Percentiles rank a stretch among this genome's conserved stretches.
These are phyloP conservation scores for Silvanus unidentatus DNA, from an alignment of 2,888 invertebrate genomes.

Conservation along the genomic window DNA sequence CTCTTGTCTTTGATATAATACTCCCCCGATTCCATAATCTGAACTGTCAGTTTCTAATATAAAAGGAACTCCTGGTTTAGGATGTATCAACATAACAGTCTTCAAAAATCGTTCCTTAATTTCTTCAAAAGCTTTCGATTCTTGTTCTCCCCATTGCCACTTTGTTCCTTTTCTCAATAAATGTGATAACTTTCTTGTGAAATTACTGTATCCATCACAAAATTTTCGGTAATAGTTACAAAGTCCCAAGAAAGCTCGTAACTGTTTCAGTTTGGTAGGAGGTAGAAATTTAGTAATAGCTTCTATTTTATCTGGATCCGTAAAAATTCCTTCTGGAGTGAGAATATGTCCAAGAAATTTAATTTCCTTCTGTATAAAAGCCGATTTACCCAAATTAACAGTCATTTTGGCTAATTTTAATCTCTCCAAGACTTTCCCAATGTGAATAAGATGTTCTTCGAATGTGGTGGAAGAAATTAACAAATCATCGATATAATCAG, in stretches of 20 bases:
- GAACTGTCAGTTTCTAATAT: slow-evolving; percentile 10
- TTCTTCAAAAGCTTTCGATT: slow-evolving; percentile 7
- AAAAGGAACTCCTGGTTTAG: slow-evolving; percentile 1
- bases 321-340: slow-evolving; percentile 5
- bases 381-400: slow-evolving; percentile 1
- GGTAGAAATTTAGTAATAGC: slow-evolving; percentile 6
- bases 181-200: slow-evolving; percentile 7
- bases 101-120: slow-evolving; percentile 8
- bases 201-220: slow-evolving; percentile 9
- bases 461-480: neutral
- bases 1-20: slow-evolving; percentile 5
- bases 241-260: slow-evolving; percentile 8
- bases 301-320: slow-evolving; percentile 1
- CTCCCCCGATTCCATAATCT: slow-evolving; percentile 1
- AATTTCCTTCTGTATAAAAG: neutral
- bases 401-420: neutral
- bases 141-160: slow-evolving; percentile 9
- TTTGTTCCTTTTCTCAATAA: slow-evolving; percentile 10
- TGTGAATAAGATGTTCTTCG: neutral
- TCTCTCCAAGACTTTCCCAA: neutral
- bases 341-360: slow-evolving; percentile 9
- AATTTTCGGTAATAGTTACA: slow-evolving; percentile 11
- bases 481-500: slow-evolving; percentile 3
- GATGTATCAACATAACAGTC: slow-evolving; percentile 9
- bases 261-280: neutral